Conservation (phyloP, 2,113 vertebrate species). For the Condylura cristata region DNA sequence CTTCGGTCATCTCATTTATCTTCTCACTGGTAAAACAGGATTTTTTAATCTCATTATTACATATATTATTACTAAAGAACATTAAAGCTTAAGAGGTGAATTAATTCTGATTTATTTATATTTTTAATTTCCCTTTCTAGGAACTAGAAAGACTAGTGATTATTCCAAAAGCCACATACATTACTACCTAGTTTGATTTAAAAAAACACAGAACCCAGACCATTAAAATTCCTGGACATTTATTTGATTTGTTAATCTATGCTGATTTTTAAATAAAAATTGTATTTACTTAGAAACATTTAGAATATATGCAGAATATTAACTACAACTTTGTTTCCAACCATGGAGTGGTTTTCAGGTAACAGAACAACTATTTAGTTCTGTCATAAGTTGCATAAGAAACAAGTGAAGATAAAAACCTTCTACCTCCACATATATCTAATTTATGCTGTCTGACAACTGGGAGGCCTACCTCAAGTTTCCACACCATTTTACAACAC, state of each 20-base stretch:
- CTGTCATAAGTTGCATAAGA: neutral
- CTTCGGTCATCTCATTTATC: neutral
- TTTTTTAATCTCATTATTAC: neutral
- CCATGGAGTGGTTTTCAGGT: neutral
- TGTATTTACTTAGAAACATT: constrained; percentile 98
- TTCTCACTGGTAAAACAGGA: neutral
- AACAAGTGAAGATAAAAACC: constrained; percentile 71
- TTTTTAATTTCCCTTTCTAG: constrained; percentile 14
- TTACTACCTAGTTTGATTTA: neutral
- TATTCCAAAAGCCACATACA: neutral
- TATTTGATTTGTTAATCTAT: neutral
- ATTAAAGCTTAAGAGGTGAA: neutral
- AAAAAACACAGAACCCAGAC: neutral
- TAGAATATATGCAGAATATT: constrained; percentile 86
- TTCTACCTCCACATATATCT: constrained; percentile 90
- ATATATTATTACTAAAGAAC: neutral
- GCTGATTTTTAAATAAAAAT: constrained; percentile 81
- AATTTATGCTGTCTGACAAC: constrained; percentile 92
- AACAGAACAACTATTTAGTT: neutral
- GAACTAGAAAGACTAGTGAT: neutral
- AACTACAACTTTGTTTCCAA: neutral
- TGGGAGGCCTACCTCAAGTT: constrained; percentile 87
- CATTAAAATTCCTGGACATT: neutral
- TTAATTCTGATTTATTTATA: neutral
- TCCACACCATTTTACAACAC: constrained; percentile 90